phyloP scores from a whole-genome alignment of 2,797 vertebrate species.

The Ctenopoma kingsleyae region DNA sequence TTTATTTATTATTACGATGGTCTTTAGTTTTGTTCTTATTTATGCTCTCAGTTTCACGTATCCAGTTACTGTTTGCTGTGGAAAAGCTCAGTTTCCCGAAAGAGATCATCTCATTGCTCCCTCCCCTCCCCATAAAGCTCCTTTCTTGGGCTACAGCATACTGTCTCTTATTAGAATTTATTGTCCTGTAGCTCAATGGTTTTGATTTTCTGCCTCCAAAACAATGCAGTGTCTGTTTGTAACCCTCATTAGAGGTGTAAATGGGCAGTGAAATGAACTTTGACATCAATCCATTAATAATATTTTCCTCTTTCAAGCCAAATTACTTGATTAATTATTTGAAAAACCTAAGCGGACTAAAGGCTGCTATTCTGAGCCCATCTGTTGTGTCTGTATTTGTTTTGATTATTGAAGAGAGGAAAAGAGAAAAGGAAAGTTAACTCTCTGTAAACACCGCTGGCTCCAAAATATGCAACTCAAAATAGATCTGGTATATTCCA shows the following conservation, averaged over 20 bases:
- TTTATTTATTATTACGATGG: conserved; percentile 51
- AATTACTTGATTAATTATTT: conserved; percentile 65
- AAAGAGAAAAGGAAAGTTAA: conserved; percentile 20
- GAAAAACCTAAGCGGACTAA: conserved; percentile 37
- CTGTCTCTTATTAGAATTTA: conserved; percentile 64
- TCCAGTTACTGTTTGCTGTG: conserved; percentile 64
- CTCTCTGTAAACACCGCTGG: conserved; percentile 14
- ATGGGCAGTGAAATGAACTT: conserved; percentile 63
- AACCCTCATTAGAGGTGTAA: conserved; percentile 56
- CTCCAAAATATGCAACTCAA: conserved; percentile 40
- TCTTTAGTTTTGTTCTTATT: conserved; percentile 49
- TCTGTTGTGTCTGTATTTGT: conserved; percentile 59
- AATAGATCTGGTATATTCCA: conserved; percentile 60
- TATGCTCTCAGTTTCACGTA: conserved; percentile 51
- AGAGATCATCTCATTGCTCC: conserved; percentile 70
- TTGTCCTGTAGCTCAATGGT: conserved; percentile 39
- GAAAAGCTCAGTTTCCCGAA: conserved; percentile 73
- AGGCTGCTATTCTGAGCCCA: conserved; percentile 48
- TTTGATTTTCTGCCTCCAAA: conserved; percentile 63
- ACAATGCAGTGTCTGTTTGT: conserved; percentile 34
- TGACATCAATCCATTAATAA: conserved; percentile 65
- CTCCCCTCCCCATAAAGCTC: conserved; percentile 51
- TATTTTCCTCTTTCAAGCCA: conserved; percentile 49
- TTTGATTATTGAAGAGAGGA: conserved; percentile 46
- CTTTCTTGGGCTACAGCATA: conserved; percentile 30